phyloP scores from a whole-genome alignment of 2,797 vertebrate species.

The Acrocephalus scirpaceus region DNA sequence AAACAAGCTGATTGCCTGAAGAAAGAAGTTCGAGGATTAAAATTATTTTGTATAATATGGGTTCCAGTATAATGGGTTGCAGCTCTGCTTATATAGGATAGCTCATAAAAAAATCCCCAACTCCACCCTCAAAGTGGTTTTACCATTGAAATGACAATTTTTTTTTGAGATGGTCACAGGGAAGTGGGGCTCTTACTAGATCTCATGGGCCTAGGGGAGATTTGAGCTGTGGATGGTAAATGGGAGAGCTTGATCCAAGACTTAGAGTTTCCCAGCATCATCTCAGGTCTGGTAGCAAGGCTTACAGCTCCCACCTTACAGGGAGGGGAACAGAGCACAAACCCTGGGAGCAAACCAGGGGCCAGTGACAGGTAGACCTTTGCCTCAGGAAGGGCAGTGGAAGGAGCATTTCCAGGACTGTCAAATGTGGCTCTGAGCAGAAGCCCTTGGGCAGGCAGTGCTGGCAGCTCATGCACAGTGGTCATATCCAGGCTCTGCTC shows the following conservation, averaged over 20 bases:
- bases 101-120: neutral
- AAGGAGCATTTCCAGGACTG: neutral
- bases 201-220: neutral
- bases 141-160: neutral
- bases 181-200: neutral
- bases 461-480: rapidly evolving
- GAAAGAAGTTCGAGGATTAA: neutral
- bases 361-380: neutral
- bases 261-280: neutral
- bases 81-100: neutral
- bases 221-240: neutral
- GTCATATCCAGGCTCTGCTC: neutral
- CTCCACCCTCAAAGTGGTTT: neutral
- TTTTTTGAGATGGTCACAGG: neutral
- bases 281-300: neutral
- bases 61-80: neutral
- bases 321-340: neutral
- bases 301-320: neutral
- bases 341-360: neutral
- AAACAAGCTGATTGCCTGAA: slow-evolving; percentile 33
- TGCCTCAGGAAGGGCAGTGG: neutral
- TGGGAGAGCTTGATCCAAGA: neutral
- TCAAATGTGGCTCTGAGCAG: neutral
- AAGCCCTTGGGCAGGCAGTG: rapidly evolving
- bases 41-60: neutral